Percentiles rank a stretch among this genome's conserved stretches.
phyloP scores from a whole-genome alignment of 2,113 vertebrate genomes.

The Dipodomys merriami region DNA sequence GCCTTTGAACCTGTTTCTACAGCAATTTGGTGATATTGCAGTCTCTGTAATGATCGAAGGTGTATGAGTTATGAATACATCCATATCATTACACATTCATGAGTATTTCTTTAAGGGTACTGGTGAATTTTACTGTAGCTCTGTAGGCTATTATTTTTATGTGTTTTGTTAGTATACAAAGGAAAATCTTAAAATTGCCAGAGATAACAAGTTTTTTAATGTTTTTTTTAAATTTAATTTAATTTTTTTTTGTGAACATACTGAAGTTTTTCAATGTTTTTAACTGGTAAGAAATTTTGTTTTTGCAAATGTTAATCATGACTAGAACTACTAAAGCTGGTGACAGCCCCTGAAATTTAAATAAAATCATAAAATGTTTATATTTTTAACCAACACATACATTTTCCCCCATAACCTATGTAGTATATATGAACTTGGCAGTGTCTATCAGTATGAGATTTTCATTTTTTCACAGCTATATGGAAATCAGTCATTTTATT shows the following conservation, averaged over 20 bases:
- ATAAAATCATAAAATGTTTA: not conserved
- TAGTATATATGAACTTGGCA: not conserved
- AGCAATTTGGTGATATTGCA: constrained; percentile 23
- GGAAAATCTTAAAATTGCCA: not conserved
- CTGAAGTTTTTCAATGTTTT: not conserved
- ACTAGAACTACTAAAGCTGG: constrained; percentile 23
- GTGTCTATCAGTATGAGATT: not conserved
- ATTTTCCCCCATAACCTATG: not conserved
- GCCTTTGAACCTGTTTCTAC: not conserved
- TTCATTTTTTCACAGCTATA: not conserved
- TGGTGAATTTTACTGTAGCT: not conserved
- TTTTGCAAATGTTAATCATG: not conserved
- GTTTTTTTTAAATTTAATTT: no score
- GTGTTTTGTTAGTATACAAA: not conserved
- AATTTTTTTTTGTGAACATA: no score
- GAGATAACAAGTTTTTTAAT: not conserved
- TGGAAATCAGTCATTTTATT: not conserved
- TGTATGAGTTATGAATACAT: not conserved
- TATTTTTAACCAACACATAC: not conserved
- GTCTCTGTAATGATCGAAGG: constrained; percentile 44
- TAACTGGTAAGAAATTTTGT: not conserved
- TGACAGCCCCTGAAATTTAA: constrained; percentile 28
- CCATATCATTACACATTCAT: not conserved
- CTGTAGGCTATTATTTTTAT: not conserved
- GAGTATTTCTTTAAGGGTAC: not conserved